These are phyloP conservation scores for Fundulus diaphanus DNA, from an alignment of 2,797 vertebrate genomes.

Conservation along the genomic window DNA sequence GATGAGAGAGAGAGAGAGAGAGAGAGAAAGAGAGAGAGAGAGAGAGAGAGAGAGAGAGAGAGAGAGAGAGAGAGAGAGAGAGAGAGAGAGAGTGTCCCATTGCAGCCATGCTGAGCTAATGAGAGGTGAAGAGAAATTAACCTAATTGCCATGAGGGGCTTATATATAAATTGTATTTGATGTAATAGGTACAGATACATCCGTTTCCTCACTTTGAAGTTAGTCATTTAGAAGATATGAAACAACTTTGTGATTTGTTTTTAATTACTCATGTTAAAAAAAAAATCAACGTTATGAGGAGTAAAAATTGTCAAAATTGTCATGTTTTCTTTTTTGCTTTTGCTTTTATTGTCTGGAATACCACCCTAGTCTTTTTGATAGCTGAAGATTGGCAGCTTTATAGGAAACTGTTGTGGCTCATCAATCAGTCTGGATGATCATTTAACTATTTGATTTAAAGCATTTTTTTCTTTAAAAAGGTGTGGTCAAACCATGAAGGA, in stretches of 20 bases:
- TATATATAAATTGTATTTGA: constrained; percentile 68
- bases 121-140: constrained; percentile 72
- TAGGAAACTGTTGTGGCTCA: too few relatives aligned
- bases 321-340: too few relatives aligned
- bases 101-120: constrained; percentile 63
- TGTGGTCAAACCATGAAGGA: too few relatives aligned
- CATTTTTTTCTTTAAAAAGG: too few relatives aligned
- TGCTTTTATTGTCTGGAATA: background rate
- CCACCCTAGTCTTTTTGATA: background rate
- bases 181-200: constrained; percentile 55
- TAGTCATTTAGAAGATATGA: constrained; percentile 22
- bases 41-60: too few relatives aligned
- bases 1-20: too few relatives aligned
- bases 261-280: background rate
- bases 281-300: background rate
- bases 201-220: constrained; percentile 33
- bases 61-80: too few relatives aligned
- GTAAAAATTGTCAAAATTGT: too few relatives aligned
- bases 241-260: background rate
- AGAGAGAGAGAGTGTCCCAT: too few relatives aligned
- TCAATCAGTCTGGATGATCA: too few relatives aligned
- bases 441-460: too few relatives aligned
- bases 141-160: constrained; percentile 70
- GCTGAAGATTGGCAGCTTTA: background rate
- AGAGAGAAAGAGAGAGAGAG: too few relatives aligned